phyloP scores from a whole-genome alignment of 1,140 invertebrate species.

The Argopecten irradians region DNA sequence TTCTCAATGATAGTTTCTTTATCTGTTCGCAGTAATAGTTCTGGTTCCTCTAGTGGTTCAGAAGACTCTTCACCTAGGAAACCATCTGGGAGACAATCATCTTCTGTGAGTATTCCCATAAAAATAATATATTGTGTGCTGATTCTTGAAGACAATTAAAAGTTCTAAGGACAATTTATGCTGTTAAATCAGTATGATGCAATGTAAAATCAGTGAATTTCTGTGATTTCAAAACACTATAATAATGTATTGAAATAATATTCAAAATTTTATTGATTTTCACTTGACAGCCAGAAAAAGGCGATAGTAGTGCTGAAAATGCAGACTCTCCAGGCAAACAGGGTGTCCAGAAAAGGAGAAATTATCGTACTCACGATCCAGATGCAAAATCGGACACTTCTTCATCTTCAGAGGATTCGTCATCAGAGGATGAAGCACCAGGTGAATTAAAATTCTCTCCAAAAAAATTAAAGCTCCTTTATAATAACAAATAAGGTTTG shows the following conservation, averaged over 20 bases:
- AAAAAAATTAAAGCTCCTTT: too few relatives aligned
- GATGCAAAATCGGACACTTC: neutral
- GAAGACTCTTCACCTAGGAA: neutral
- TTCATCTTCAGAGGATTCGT: neutral
- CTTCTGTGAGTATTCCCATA: neutral
- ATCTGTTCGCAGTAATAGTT: neutral
- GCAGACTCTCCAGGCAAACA: neutral
- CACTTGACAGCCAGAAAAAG: neutral
- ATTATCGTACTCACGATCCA: neutral
- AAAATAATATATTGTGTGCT: too few relatives aligned
- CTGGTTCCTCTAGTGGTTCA: neutral
- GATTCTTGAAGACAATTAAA: too few relatives aligned
- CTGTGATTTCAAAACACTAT: too few relatives aligned
- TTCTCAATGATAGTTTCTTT: neutral
- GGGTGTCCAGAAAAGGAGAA: neutral
- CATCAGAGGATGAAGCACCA: neutral
- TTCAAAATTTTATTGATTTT: too few relatives aligned
- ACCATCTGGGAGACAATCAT: neutral
- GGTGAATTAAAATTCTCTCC: neutral
- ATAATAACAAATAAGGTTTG: too few relatives aligned
- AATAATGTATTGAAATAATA: too few relatives aligned
- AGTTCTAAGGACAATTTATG: too few relatives aligned
- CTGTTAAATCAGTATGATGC: too few relatives aligned
- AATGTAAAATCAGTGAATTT: too few relatives aligned
- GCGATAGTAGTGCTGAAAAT: neutral